Evolutionary conservation across 2,113 vertebrate species (phyloP), one percentile per base, ranked within the genome.

Genomic region (Syngnathoides biaculeatus): DNA sequence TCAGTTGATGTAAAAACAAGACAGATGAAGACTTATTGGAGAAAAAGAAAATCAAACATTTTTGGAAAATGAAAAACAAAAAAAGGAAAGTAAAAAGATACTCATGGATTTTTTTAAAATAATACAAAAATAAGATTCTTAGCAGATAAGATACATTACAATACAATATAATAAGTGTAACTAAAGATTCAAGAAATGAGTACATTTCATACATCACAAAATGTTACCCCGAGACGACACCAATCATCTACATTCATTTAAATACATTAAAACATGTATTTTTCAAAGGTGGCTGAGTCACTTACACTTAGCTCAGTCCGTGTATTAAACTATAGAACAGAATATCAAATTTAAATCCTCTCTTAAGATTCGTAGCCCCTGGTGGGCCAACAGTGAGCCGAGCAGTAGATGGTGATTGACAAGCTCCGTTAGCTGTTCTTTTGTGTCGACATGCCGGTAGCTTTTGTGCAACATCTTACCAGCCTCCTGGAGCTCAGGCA

Each of bases 401-500:
- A 57, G 55, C 14, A 7, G 26, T 27, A 26, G 26, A 27, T 13
- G 24, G 55, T 57, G 55, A 57, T 57, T 57, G 55, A 57, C 55
- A 27, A 7, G 26, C 55, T 57, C 30, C 55, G 55, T 57, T 57
- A 61, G n/a, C 38, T 61, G 59, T n/a, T 61, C 59, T 38, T 61
- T 61, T 61, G 59, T 61, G 35, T 57, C 26, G 55, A 57, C 26
- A 30, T 61, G 59, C 59, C 39, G 35, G 20, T 38, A 61, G 59
- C 59, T 61, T 57, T 57, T 14, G 55, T 30, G 74, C 42, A 77
- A 58, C 72, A 20, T 8, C 89, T 82, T 90, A 93, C 92, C 91
- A 90, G 91, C 62, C 66, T 86, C 88, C 87, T 90, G 79, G 26
- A 84, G 83, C 75, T 90, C 90, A 69, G 92, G 90, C 91, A 93